Base-by-base conservation (phyloP, 2,797 vertebrate genomes). In the Gymnothorax javanicus region DNA sequence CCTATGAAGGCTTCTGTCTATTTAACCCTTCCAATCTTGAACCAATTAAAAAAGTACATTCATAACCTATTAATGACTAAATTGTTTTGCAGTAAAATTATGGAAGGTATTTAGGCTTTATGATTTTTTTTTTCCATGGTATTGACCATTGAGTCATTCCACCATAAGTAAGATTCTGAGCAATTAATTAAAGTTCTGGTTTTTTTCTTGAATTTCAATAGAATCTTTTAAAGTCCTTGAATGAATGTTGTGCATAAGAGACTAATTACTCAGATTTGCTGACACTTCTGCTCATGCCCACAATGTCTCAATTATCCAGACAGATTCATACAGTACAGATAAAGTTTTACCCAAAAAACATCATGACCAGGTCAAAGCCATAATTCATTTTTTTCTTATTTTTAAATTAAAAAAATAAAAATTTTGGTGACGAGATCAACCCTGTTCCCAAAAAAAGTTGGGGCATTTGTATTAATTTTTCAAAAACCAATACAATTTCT, bases 281-380 rank as follows among this genome's bases (percentile, higher is more conserved):
- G 17, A 15, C 17, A 43, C 33, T 79, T 79, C 50, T 17, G 75
- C 33, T 79, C 54, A 75, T n/a, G 6, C 71, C 71, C 17, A 43
- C 25, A 20, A 33, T 75, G 43, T 75, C 33, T 75, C 71, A 75
- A 75, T 75, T 75, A 75, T 43, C 13, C 71, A 75, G 71, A 75
- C 71, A 33, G 27, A 75, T 6, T 75, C 71, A 0, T 13, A 75
- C n/a, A n/a, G 12, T 33, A 75, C 13, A 75, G 43, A 33, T 33
- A 4, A 75, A 33, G 71, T 75, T 75, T 33, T 75, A 11, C 15
- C 17, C 54, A 7, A 79, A 79, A 9, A 79, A 79, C 43, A 54
- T 33, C 13, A 75, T 43, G 33, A 17, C 71, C 9, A 75, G 27
- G 71, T 75, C 64, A 75, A 75, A 75, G 43, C 43, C 71, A 75